Evolutionary conservation across 2,113 vertebrate species (phyloP).

Genomic region (Turdus rufiventris): DNA sequence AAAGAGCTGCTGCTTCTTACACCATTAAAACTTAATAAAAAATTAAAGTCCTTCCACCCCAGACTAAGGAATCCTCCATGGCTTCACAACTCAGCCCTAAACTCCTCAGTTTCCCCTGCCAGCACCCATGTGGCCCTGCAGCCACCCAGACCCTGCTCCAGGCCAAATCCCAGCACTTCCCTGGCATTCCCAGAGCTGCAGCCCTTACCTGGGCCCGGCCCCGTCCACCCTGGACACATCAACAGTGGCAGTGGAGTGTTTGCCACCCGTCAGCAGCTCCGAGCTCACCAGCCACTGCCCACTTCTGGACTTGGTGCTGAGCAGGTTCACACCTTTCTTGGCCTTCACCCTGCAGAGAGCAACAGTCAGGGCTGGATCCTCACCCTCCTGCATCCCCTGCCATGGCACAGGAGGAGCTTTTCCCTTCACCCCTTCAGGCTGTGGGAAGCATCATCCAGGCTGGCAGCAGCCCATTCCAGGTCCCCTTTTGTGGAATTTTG

Average conservation of each 20-base stretch:
- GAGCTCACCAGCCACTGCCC: conserved; percentile 91
- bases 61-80: accelerated
- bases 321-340: conserved; percentile 95
- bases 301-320: conserved; percentile 85
- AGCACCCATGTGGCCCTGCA: accelerated
- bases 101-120: not conserved
- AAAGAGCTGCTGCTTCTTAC: not conserved
- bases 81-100: not conserved
- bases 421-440: not conserved
- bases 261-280: conserved; percentile 89
- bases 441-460: not conserved
- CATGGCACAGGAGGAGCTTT: not conserved
- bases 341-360: conserved; percentile 87
- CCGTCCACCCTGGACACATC: conserved; percentile 83
- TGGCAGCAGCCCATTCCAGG: not conserved
- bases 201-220: conserved; percentile 71
- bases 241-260: conserved; percentile 92
- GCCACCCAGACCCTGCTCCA: not conserved
- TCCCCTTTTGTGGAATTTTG: not conserved
- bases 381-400: not conserved
- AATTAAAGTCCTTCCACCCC: not conserved
- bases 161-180: not conserved
- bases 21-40: not conserved
- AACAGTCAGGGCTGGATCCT: not conserved
- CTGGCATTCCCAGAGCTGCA: not conserved